Conservation (phyloP, 2,113 vertebrate species). For the Jaculus jaculus region DNA sequence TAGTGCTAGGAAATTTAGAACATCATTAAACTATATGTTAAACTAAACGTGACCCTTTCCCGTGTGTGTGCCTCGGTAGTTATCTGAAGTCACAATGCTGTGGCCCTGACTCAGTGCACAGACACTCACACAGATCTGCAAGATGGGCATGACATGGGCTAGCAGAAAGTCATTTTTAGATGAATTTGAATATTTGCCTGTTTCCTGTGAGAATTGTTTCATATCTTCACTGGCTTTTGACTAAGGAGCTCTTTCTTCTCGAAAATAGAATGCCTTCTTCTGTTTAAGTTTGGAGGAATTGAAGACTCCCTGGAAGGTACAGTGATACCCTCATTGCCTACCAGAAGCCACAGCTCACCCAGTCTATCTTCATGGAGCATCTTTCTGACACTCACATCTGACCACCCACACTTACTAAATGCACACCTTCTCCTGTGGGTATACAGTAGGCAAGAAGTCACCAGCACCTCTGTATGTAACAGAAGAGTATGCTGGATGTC, state of each 20-base stretch:
- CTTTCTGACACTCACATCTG: background rate
- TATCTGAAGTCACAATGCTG: background rate
- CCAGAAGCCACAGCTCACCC: background rate
- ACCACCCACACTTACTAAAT: background rate
- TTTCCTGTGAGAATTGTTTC: background rate
- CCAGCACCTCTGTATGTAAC: rapidly evolving
- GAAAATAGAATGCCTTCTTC: background rate
- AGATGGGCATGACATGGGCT: background rate
- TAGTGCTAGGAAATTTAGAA: background rate
- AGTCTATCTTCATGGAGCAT: background rate
- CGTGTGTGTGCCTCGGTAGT: background rate
- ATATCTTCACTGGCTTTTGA: background rate
- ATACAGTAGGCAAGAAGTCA: background rate
- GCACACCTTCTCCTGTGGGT: background rate
- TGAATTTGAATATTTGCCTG: background rate
- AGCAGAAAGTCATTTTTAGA: background rate
- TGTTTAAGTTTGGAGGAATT: background rate
- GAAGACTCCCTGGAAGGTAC: background rate
- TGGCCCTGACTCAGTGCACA: background rate
- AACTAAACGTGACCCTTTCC: background rate
- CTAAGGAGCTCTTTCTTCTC: background rate
- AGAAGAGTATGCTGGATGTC: background rate
- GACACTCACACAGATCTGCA: background rate
- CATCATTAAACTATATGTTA: background rate
- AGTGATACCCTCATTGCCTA: rapidly evolving